Evolutionary conservation across 2,113 vertebrate genomes (phyloP), one percentile per base, ranked within the genome.

Genomic region (Chaetodon auriga): DNA sequence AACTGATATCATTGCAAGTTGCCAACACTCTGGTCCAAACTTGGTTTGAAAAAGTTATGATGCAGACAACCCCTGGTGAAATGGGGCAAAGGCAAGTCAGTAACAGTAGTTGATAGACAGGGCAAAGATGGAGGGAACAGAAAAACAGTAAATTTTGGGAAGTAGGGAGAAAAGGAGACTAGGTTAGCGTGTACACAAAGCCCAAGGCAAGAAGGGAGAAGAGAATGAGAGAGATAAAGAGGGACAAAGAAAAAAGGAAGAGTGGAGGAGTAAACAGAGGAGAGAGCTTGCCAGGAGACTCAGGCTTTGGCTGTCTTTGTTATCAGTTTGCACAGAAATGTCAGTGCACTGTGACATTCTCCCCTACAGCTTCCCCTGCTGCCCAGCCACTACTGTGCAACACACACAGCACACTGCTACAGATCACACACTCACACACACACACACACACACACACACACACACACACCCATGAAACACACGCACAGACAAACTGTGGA

Each of bases 251-350:
- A 75, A 64, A 84, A 6, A 15, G 3, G 21, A 81, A 74, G 84
- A 84, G 88, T 78, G 41, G 61, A 77, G 75, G 78, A 84, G 71
- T 72, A 75, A 85, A 85, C 71, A 90, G 76, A 62, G 69, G 10
- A 58, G 62, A 86, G 68, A 84, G 79, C 76, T 77, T 75, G 88
- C 90, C 87, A 80, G 63, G 77, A 90, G 86, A 89, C 69, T 68
- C 25, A 10, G 53, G 83, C 84, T 89, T 82, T 78, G 78, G 87
- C 88, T 84, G 78, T 62, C 58, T 87, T 89, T 90, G 87, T 94
- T 94, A 93, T 94, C 93, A 82, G 89, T 90, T 78, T 87, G 81
- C 84, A 87, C 91, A 93, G 93, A 93, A 94, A 95, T 93, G 91
- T 91, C 93, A 95, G 84, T 83, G 83, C 75, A 68, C 84, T 83